Percentiles rank a stretch among this genome's conserved stretches.
These are phyloP conservation scores for Theristicus caerulescens DNA, from an alignment of 2,113 vertebrate species.

Conservation along the genomic window DNA sequence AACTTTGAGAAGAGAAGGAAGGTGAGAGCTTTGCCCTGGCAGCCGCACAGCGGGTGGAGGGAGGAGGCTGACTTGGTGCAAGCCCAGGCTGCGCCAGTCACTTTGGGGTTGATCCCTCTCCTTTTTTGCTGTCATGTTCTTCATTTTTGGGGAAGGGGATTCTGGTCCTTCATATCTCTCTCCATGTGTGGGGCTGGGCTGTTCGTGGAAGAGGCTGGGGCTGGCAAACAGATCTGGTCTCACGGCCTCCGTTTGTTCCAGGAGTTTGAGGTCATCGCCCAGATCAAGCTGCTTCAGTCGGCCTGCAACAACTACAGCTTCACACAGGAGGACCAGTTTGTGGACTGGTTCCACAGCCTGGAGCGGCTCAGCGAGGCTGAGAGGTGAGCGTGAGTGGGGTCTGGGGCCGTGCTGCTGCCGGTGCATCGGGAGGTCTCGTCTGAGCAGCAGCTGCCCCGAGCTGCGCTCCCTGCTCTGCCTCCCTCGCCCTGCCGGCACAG, in stretches of 20 bases:
- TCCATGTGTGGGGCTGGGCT: neutral
- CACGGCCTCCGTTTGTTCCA: slow-evolving; percentile 18
- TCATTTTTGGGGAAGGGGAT: neutral
- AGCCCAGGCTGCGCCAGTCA: neutral
- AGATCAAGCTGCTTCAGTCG: slow-evolving; percentile 95
- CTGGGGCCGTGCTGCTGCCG: accelerated
- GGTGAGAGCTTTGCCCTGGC: slow-evolving; percentile 72
- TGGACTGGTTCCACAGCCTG: slow-evolving; percentile 87
- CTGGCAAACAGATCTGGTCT: neutral
- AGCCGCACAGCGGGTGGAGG: neutral
- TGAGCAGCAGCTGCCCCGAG: neutral
- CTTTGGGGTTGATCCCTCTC: neutral
- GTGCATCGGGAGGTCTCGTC: accelerated
- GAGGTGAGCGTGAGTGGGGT: slow-evolving; percentile 73
- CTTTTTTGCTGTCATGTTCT: neutral
- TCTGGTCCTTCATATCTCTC: neutral
- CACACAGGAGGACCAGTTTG: slow-evolving; percentile 81
- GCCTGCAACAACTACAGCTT: slow-evolving; percentile 98
- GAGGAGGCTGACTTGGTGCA: neutral
- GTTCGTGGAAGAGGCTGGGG: neutral
- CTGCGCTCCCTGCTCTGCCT: neutral
- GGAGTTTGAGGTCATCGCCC: slow-evolving; percentile 97
- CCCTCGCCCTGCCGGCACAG: neutral
- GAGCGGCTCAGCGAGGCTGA: slow-evolving; percentile 89
- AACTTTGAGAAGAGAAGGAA: slow-evolving; percentile 98